Evolutionary conservation across 2,113 vertebrate genomes (phyloP), one percentile per base, ranked within the genome.

Genomic region (Halcyon malimbica): DNA sequence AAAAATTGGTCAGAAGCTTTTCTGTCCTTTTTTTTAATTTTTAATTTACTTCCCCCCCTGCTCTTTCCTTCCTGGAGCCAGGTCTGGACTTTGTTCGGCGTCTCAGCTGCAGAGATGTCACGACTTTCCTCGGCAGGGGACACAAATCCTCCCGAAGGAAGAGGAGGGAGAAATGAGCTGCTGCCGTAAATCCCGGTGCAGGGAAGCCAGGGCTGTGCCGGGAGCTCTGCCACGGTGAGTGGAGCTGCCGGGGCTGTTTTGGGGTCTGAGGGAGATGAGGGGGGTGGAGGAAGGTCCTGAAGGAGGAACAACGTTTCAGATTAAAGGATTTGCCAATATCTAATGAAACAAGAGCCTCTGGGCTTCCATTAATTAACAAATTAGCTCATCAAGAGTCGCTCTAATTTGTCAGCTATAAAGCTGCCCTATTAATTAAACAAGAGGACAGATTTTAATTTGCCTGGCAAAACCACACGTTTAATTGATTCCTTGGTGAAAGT

Each of bases 361-460:
- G 92, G 81, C 81, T 87, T 48, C 75, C 65, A 48, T 79, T 96
- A 94, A 96, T 95, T 94, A 97, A 91, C 82, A 93, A 85, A 95
- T 97, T 89, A 96, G 53, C 83, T 97, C 95, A 79, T 94, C 79
- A 21, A 77, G 69, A 50, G 18, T 37, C 46, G 80, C 59, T 62
- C 62, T 94, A 83, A 96, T 97, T 96, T 96, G 84, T 82, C 13
- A 7, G 31, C 31, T 84, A 91, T 69, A 71, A 97, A 96, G 80
- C 70, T 93, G 39, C 75, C 75, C 87, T 82, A 83, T 95, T 93
- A 78, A 78, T 94, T 88, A 92, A 95, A 75, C 53, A 35, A 29
- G 84, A 83, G 83, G 51, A 56, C n/a, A 21, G 83, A 41, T 85
- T 95, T 80, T 78, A 87, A 90, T 93, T 73, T 78, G 63, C 75